Evolutionary conservation across 37 sponge, comb jelly and placozoan species (phyloP).

Genomic region (Hormiphora californensis): DNA sequence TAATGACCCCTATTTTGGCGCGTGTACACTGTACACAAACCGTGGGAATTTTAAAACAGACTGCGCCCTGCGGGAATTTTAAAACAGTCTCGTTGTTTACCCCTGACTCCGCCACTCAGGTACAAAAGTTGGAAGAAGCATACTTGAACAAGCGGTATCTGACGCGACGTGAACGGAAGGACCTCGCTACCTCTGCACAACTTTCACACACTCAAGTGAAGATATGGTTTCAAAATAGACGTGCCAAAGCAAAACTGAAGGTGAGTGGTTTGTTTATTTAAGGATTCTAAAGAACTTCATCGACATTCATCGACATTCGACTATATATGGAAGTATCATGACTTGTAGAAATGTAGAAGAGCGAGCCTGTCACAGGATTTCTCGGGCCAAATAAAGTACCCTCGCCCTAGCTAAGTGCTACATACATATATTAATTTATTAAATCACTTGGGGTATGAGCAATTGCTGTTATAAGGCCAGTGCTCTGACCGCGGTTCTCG

Average conservation of each 20-base stretch:
- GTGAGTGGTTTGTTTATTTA: too few species aligned
- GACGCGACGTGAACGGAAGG: slow-evolving; percentile 24
- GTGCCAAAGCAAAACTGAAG: slow-evolving; percentile 50
- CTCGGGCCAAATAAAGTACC: too few species aligned
- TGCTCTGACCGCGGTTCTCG: too few species aligned
- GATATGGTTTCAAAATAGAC: slow-evolving; percentile 54
- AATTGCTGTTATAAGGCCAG: too few species aligned
- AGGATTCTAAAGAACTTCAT: neutral
- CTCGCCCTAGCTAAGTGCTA: too few species aligned
- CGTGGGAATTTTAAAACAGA: too few species aligned
- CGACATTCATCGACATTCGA: neutral
- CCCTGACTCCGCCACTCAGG: neutral
- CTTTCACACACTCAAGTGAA: slow-evolving; percentile 41
- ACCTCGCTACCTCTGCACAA: slow-evolving; percentile 19
- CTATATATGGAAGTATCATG: neutral
- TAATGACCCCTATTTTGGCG: too few species aligned
- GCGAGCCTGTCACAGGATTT: too few species aligned
- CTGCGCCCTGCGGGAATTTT: neutral
- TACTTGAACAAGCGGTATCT: slow-evolving; percentile 23
- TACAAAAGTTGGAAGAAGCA: slow-evolving; percentile 38
- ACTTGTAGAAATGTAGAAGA: neutral
- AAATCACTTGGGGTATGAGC: too few species aligned
- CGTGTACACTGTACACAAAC: too few species aligned
- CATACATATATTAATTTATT: too few species aligned
- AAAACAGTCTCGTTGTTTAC: neutral